These are phyloP conservation scores for Erannis defoliaria DNA, from an alignment of 2,888 invertebrate genomes.

Conservation along the genomic window DNA sequence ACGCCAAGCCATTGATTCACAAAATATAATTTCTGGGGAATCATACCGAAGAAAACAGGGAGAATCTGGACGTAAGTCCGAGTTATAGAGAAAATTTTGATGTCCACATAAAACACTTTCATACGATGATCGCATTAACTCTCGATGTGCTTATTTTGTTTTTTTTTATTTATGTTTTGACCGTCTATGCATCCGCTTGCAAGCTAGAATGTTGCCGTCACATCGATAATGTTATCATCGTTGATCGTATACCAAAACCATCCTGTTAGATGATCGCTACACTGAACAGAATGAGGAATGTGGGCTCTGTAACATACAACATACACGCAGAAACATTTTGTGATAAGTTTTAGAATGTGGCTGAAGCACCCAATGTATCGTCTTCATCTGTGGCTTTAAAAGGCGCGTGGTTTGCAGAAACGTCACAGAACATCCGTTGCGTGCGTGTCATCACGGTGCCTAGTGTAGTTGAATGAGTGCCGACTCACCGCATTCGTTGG, in stretches of 20 bases:
- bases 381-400: conserved; percentile 63
- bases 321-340: conserved; percentile 55
- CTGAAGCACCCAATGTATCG: conserved; percentile 73
- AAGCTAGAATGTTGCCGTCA: conserved; percentile 75
- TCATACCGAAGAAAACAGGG: conserved; percentile 89
- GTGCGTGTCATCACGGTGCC: conserved; percentile 71
- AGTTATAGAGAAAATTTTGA: conserved; percentile 55
- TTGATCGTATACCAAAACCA: conserved; percentile 54
- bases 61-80: conserved; percentile 88
- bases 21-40: conserved; percentile 73
- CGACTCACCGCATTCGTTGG: conserved; percentile 86
- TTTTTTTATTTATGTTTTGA: conserved; percentile 62
- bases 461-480: conserved; percentile 86
- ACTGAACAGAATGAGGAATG: conserved; percentile 71
- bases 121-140: conserved; percentile 79
- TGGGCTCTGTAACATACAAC: conserved; percentile 76
- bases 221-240: conserved; percentile 84
- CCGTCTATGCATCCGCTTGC: conserved; percentile 77
- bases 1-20: conserved; percentile 75
- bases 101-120: conserved; percentile 58
- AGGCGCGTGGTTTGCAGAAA: conserved; percentile 62
- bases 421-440: conserved; percentile 80
- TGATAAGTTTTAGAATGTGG: conserved; percentile 63
- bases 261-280: conserved; percentile 59
- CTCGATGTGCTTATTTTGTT: conserved; percentile 81